phyloP scores from a whole-genome alignment of 2,888 invertebrate genomes.

The Diogma glabrata region DNA sequence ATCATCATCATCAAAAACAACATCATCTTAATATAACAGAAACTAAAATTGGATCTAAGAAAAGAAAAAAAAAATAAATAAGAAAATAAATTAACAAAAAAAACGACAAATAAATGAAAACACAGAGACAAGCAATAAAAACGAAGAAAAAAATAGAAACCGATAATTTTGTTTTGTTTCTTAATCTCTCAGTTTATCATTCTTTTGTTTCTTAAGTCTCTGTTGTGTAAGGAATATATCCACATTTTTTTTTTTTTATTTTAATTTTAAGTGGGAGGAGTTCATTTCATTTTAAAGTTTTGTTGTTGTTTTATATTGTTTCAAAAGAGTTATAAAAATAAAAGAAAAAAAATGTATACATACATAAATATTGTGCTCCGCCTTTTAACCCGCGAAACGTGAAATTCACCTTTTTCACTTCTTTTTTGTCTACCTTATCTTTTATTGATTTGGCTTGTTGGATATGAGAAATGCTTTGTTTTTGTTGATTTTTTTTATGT shows the following conservation, averaged over 20 bases:
- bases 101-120: conserved; percentile 2
- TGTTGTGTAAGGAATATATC: conserved; percentile 1
- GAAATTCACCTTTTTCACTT: conserved; percentile 9
- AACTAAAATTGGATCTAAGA: too few species aligned
- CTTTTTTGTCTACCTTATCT: conserved; percentile 3
- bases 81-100: not conserved
- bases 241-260: conserved; percentile 6
- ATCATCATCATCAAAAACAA: too few species aligned
- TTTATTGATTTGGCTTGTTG: conserved; percentile 9
- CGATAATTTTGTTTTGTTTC: conserved; percentile 8
- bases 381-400: conserved; percentile 9
- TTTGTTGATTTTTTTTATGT: not conserved
- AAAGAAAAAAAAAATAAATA: conserved; percentile 3
- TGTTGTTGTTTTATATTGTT: conserved; percentile 4
- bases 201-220: not conserved
- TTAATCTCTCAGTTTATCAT: conserved; percentile 8
- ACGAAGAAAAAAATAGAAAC: conserved; percentile 6
- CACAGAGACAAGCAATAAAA: too few species aligned
- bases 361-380: conserved; percentile 6
- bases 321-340: not conserved
- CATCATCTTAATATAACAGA: too few species aligned
- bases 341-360: conserved; percentile 4
- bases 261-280: conserved; percentile 8
- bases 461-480: conserved; percentile 7
- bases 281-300: conserved; percentile 5